Evolutionary conservation across 2,113 vertebrate genomes (phyloP).

Genomic region (Lagopus leucura): DNA sequence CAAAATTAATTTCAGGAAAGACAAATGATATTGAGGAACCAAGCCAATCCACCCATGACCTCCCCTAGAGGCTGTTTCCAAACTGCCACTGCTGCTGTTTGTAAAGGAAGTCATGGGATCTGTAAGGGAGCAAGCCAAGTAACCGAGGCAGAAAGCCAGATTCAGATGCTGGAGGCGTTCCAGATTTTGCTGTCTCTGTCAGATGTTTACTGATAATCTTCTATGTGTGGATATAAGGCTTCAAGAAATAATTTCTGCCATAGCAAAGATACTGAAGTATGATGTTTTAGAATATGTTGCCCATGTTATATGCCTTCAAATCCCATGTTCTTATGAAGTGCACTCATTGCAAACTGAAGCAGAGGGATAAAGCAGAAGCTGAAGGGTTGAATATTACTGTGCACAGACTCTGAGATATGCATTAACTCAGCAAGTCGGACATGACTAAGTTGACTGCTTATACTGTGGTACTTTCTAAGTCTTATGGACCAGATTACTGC

Average conservation of each 20-base stretch:
- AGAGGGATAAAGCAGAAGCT: not conserved
- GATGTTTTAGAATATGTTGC: not conserved
- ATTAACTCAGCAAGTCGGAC: not conserved
- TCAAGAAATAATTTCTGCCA: not conserved
- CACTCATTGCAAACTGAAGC: not conserved
- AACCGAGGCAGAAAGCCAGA: slow-evolving; percentile 8
- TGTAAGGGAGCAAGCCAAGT: slow-evolving; percentile 35
- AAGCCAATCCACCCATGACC: slow-evolving; percentile 26
- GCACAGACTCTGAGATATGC: rapidly evolving
- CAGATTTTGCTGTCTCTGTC: not conserved
- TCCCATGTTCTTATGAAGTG: not conserved
- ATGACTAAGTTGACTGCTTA: not conserved
- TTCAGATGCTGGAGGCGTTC: not conserved
- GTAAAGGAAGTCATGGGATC: slow-evolving; percentile 45
- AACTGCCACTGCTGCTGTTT: slow-evolving; percentile 47
- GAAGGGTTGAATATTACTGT: rapidly evolving
- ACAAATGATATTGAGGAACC: slow-evolving; percentile 34
- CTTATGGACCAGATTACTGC: not conserved
- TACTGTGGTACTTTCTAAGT: not conserved
- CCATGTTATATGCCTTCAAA: not conserved
- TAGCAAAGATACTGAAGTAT: not conserved
- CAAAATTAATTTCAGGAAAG: slow-evolving; percentile 60
- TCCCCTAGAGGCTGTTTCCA: slow-evolving; percentile 52
- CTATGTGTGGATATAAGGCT: not conserved
- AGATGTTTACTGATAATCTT: slow-evolving; percentile 20